These are phyloP conservation scores for Pyrgus malvae DNA, from an alignment of 2,888 invertebrate species.

Conservation along the genomic window DNA sequence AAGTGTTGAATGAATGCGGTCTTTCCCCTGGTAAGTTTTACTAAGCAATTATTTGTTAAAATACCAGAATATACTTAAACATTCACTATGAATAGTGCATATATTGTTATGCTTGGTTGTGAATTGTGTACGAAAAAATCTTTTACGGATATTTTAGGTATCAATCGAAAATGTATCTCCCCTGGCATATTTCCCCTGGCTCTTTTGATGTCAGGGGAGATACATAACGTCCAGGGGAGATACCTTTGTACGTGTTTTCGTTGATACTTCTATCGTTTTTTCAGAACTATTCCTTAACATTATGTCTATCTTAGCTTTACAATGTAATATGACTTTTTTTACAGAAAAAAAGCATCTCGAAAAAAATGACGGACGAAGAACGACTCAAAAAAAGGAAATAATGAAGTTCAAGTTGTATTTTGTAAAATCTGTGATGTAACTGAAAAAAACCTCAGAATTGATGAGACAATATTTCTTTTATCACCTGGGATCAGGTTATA, in stretches of 20 bases:
- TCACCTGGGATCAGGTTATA: constrained; percentile 27
- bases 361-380: no score
- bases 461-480: constrained; percentile 30
- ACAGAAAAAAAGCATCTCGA: no score
- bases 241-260: background rate
- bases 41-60: background rate
- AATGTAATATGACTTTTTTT: background rate
- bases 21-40: background rate
- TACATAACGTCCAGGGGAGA: constrained; percentile 22
- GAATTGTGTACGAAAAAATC: constrained; percentile 28
- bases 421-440: constrained; percentile 28
- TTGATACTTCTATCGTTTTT: background rate
- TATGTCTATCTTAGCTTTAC: background rate
- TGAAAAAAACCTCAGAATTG: constrained; percentile 30
- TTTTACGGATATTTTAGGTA: constrained; percentile 31
- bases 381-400: constrained; percentile 15
- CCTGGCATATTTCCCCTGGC: constrained; percentile 7
- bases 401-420: constrained; percentile 27
- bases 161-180: constrained; percentile 30
- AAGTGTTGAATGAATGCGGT: no score
- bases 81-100: constrained; percentile 22
- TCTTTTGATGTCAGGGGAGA: constrained; percentile 23
- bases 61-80: background rate
- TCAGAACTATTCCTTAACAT: background rate
- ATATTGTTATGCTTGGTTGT: constrained; percentile 28